Base-by-base conservation (phyloP, 1,140 invertebrate genomes). In the Microplitis demolitor region DNA sequence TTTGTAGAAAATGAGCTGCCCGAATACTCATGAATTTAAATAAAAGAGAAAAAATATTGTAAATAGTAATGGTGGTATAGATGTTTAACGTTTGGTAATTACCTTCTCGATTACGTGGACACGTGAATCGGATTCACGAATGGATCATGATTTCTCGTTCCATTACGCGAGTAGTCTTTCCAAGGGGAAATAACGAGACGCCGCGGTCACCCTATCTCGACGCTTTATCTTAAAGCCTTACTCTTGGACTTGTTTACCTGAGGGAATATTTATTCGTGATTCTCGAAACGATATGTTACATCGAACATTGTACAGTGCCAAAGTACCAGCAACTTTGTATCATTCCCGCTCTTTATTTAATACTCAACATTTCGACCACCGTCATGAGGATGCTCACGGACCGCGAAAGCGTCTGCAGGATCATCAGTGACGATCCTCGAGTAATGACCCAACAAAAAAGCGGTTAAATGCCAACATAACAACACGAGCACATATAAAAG, bases 171-270 rank as follows among this genome's bases (percentile, higher is more conserved):
- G 14, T 45, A 45, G 39, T 45, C 39, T 39, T 62, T 37, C n/a
- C 61, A 37, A 35, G 35, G 34, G 61, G 34, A 39, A 63, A 63
- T 63, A 63, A 63, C 61, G 61, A 63, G 61, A 63, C 61, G 61
- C 61, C 61, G 61, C 61, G 61, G 33, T 63, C 34, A 63, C n/a
- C 34, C 13, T 63, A 63, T 63, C 61, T 63, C 61, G 61, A 63
- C 61, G 61, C 61, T 63, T 63, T 63, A 63, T 63, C 61, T 63
- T 63, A 63, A 63, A 63, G 34, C 61, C 14, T 37, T 63, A 63
- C 61, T 63, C 61, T 63, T 63, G 31, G 61, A 63, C 61, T 63
- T 63, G 14, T 63, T 63, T n/a, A 35, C 11, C 58, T 45, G 39
- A 6, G 61, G 14, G 34, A 63, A 63, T 63, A 63, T 63, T 63